Conservation (phyloP, 2,113 vertebrate species). For the Pavo muticus region DNA sequence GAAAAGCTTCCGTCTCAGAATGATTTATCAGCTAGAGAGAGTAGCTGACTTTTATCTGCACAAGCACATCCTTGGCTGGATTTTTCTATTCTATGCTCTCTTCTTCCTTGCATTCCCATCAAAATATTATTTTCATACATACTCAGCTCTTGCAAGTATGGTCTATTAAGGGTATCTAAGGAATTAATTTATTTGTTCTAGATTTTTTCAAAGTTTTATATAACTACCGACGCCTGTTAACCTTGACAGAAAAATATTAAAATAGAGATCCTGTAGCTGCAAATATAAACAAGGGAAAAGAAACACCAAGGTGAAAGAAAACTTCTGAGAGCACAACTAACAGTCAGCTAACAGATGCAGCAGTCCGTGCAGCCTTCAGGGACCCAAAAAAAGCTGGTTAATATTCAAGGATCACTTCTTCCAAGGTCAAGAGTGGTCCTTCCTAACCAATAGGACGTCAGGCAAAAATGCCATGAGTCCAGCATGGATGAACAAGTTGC, state of each 20-base stretch:
- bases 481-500: background rate
- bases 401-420: background rate
- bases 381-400: background rate
- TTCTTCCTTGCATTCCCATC: background rate
- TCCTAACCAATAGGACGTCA: background rate
- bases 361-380: background rate
- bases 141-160: background rate
- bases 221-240: background rate
- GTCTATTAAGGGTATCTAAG: accelerated
- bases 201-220: background rate
- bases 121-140: background rate
- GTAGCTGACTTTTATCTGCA: background rate
- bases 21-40: background rate
- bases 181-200: background rate
- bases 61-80: background rate
- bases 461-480: background rate
- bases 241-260: background rate
- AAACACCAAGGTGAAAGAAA: background rate
- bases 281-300: background rate
- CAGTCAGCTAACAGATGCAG: background rate
- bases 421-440: background rate
- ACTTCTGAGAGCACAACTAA: background rate
- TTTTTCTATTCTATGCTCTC: background rate
- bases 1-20: background rate
- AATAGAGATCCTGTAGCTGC: background rate